Conservation (phyloP, 2,113 vertebrate species). For the Corythoichthys intestinalis region DNA sequence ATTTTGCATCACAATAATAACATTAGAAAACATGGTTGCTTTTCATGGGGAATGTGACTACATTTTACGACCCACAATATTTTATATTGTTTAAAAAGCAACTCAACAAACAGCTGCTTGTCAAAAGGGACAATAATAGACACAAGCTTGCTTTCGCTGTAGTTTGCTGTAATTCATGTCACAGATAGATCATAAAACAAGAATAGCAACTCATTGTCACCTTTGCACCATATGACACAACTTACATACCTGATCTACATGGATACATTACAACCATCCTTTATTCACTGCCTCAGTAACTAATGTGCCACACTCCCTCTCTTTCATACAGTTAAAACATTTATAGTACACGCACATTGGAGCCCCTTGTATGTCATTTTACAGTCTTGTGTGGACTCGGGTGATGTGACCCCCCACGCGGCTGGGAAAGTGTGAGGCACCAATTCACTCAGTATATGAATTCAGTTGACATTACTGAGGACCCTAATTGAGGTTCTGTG, state of each 20-base stretch:
- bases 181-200: slow-evolving; percentile 78
- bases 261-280: slow-evolving; percentile 72
- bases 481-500: slow-evolving; percentile 59
- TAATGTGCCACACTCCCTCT: slow-evolving; percentile 44
- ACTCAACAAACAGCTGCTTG: neutral
- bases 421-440: slow-evolving; percentile 40
- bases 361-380: slow-evolving; percentile 53
- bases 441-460: slow-evolving; percentile 51
- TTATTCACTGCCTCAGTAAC: slow-evolving; percentile 69
- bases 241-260: slow-evolving; percentile 71
- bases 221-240: slow-evolving; percentile 73
- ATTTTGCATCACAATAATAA: too few relatives aligned
- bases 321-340: slow-evolving; percentile 52
- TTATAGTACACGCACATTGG: slow-evolving; percentile 62
- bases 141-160: slow-evolving; percentile 57
- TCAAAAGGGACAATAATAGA: slow-evolving; percentile 39
- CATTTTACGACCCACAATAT: neutral
- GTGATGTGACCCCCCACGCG: slow-evolving; percentile 25
- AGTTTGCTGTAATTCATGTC: slow-evolving; percentile 78
- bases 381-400: slow-evolving; percentile 38
- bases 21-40: neutral
- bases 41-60: neutral
- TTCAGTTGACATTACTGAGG: slow-evolving; percentile 47
- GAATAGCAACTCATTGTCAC: slow-evolving; percentile 69
- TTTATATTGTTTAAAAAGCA: neutral